Conservation (phyloP, 2,888 invertebrate species). For the Pyrocoelia pectoralis region DNA sequence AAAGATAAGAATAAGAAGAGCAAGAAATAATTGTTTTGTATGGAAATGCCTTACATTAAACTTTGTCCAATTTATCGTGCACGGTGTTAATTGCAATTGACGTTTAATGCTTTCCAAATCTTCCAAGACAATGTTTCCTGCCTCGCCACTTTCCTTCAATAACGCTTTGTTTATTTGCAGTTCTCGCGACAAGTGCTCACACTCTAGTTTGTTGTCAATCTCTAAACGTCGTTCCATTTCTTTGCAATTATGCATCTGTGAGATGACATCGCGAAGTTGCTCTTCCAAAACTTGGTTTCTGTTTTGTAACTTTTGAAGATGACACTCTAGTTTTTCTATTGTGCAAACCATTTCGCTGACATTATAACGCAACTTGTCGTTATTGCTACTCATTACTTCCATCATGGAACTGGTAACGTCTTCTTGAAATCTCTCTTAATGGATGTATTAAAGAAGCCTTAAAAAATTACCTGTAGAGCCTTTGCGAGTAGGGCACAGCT, state of each 20-base stretch:
- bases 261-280: constrained; percentile 43
- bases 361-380: constrained; percentile 49
- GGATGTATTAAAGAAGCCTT: neutral
- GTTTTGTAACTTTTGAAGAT: constrained; percentile 46
- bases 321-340: constrained; percentile 48
- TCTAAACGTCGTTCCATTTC: constrained; percentile 39
- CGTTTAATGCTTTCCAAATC: constrained; percentile 47
- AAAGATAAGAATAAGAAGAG: constrained; percentile 25
- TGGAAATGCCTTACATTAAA: constrained; percentile 40
- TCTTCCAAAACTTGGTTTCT: constrained; percentile 48
- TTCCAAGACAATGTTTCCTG: constrained; percentile 48
- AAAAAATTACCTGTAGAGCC: neutral
- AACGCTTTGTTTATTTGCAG: constrained; percentile 43
- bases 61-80: constrained; percentile 44
- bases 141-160: constrained; percentile 47
- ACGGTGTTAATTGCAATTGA: constrained; percentile 41
- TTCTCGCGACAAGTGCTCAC: constrained; percentile 44
- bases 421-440: neutral
- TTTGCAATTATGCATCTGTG: constrained; percentile 48
- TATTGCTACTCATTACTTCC: constrained; percentile 48
- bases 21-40: constrained; percentile 21
- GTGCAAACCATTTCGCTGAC: constrained; percentile 42
- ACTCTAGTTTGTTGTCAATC: constrained; percentile 50
- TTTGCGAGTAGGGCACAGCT: constrained; percentile 5
- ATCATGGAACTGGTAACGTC: constrained; percentile 17